Base-by-base conservation (phyloP, 1,140 invertebrate genomes). In the Atta texana region DNA sequence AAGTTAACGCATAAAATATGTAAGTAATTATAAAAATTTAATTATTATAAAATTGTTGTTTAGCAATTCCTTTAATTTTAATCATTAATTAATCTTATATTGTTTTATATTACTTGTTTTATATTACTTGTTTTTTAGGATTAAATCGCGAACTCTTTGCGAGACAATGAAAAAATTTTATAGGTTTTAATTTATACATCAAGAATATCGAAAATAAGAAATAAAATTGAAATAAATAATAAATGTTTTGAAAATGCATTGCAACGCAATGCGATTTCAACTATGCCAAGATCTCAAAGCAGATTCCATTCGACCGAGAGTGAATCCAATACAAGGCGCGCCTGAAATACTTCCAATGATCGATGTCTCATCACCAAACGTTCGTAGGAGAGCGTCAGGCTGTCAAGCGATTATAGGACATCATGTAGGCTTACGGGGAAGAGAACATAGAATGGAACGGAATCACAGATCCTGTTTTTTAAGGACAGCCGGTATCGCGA, bases 321-420 rank as follows among this genome's bases (percentile, higher is more conserved):
- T 75, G 72, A 76, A 86, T 88, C 49, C 1, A 74, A 76, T 68
- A 66, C 76, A 59, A 71, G 39, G 55, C 76, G 76, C 89, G 78
- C 82, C 75, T 88, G 68, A 80, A 91, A 91, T 91, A 92, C 63
- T 90, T 89, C n/a, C 87, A 88, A 89, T 91, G 90, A 91, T 91
- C 90, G 90, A 91, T 91, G 89, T 59, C 75, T 71, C 59, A 61
- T 87, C 68, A 90, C 84, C 68, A 85, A 8, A 59, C 49, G 88
- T 57, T 89, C 55, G 85, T 87, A 68, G 66, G 72, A 89, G 85
- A 87, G 66, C 80, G 69, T 82, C 64, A 55, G 18, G 72, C 82
- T 90, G 89, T 91, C 89, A 78, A 75, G 53, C 81, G 89, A 87
- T 91, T 91, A 88, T 88, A 82, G 81, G 87, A 91, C 89, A 91